Percentiles rank a stretch among this genome's conserved stretches.
These are phyloP conservation scores for Erannis defoliaria DNA, from an alignment of 2,888 invertebrate species.

Conservation along the genomic window DNA sequence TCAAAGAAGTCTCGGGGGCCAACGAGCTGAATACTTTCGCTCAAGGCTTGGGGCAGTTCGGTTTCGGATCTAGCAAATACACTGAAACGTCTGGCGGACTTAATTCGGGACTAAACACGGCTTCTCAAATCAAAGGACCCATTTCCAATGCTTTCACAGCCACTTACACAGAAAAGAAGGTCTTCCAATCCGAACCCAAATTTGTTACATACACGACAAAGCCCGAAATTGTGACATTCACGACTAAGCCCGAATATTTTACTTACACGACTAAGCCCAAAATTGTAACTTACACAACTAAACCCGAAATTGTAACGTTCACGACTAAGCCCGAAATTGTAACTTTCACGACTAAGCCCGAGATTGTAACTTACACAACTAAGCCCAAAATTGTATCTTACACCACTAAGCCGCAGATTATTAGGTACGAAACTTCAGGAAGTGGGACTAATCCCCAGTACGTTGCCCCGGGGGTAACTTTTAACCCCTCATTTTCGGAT, in stretches of 20 bases:
- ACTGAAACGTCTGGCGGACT: conserved; percentile 44
- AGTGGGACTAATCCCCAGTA: conserved; percentile 75
- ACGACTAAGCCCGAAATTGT: conserved; percentile 62
- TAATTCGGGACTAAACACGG: conserved; percentile 52
- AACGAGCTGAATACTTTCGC: conserved; percentile 28
- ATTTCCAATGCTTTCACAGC: conserved; percentile 71
- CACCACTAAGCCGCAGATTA: conserved; percentile 68
- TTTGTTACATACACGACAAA: conserved; percentile 69
- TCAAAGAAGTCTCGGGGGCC: conserved; percentile 26
- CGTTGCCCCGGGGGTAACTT: conserved; percentile 69
- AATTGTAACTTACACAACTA: conserved; percentile 61
- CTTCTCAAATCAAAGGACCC: conserved; percentile 64
- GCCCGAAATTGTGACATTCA: conserved; percentile 68
- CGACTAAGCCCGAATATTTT: conserved; percentile 68
- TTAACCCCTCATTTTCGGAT: conserved; percentile 70
- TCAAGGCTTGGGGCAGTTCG: conserved; percentile 36
- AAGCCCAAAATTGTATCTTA: conserved; percentile 61
- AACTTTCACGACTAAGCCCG: conserved; percentile 64
- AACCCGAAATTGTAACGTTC: conserved; percentile 58
- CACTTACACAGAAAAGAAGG: conserved; percentile 71
- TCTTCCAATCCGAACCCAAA: conserved; percentile 71
- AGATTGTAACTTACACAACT: conserved; percentile 54
- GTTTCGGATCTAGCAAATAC: conserved; percentile 55
- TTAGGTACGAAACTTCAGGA: conserved; percentile 76
- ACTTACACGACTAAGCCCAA: conserved; percentile 71